Base-by-base conservation (phyloP, 2,797 vertebrate genomes). In the Ataeniobius toweri region DNA sequence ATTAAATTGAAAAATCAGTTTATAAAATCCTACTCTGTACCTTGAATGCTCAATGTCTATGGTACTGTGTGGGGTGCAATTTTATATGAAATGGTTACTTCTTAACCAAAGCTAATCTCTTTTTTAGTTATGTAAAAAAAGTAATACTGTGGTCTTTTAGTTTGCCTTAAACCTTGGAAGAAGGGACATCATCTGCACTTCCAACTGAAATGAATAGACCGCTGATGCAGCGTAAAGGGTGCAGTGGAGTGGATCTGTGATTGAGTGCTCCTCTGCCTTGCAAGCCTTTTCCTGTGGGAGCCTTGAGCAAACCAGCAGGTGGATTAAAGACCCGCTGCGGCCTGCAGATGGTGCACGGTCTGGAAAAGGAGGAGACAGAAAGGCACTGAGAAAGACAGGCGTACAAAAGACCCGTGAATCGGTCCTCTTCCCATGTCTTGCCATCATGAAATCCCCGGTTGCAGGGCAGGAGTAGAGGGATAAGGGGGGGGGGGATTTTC, bases 331-430 rank as follows among this genome's bases (percentile, higher is more conserved):
- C 87, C 88, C 77, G 50, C 90, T 84, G 89, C 81, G 86, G 77
- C 67, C 85, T 85, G 71, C 94, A 94, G 93, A 94, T 94, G 94
- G 94, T 88, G 83, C 63, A 72, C 63, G 77, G 86, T 76, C 81
- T 84, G 79, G 80, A 74, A n/a, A 50, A 84, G 86, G 80, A 89
- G 89, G 91, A 86, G 80, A 85, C 86, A 86, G 69, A 81, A 83
- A 22, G 77, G 76, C 74, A 71, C 70, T 55, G 85, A 89, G 86
- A 83, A 22, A 76, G 87, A 89, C 83, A 89, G 85, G 83, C 58
- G 85, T 72, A 91, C 85, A 92, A 92, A 89, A 88, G 77, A 83
- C 74, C 63, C 76, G 87, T 61, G 26, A 75, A 22, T n/a, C 74
- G 36, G 3, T 36, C 80, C 80, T 65, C 53, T 65, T 70, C 73